These are phyloP conservation scores for Leptonema lineaticorne DNA, from an alignment of 1,140 invertebrate species.

Conservation along the genomic window DNA sequence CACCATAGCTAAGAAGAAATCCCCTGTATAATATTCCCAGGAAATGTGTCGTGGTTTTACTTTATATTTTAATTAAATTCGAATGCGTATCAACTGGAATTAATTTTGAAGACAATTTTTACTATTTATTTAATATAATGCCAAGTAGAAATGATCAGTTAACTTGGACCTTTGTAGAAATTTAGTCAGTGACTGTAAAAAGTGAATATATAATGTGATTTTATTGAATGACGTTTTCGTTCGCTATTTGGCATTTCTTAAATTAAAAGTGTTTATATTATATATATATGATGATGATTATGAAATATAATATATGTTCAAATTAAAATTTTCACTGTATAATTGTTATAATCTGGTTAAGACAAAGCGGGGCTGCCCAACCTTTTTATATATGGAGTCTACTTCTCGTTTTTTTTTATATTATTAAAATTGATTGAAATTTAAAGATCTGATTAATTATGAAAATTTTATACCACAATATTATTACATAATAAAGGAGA, in stretches of 20 bases:
- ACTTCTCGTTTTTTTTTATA: too few species aligned
- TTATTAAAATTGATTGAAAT: too few species aligned
- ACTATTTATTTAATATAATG: conserved; percentile 18
- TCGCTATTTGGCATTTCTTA: conserved; percentile 1
- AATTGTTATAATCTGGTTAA: too few species aligned
- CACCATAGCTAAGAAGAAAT: conserved; percentile 48
- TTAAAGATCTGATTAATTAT: too few species aligned
- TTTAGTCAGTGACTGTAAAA: conserved; percentile 12
- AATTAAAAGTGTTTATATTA: too few species aligned
- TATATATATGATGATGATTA: too few species aligned
- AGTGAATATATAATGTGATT: conserved; percentile 5
- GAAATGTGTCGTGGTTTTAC: conserved; percentile 15
- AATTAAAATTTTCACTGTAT: too few species aligned
- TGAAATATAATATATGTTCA: background rate
- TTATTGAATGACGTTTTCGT: conserved; percentile 6
- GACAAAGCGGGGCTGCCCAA: too few species aligned
- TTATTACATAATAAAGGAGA: too few species aligned
- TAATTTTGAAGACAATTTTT: background rate
- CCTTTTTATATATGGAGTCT: too few species aligned
- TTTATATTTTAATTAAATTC: conserved; percentile 4
- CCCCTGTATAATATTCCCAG: background rate
- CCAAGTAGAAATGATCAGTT: conserved; percentile 12
- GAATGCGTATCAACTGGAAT: background rate
- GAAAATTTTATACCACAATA: too few species aligned
- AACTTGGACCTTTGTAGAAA: conserved; percentile 36